These are phyloP conservation scores for Vanacampus margaritifer DNA, from an alignment of 2,113 vertebrate species.

Conservation along the genomic window DNA sequence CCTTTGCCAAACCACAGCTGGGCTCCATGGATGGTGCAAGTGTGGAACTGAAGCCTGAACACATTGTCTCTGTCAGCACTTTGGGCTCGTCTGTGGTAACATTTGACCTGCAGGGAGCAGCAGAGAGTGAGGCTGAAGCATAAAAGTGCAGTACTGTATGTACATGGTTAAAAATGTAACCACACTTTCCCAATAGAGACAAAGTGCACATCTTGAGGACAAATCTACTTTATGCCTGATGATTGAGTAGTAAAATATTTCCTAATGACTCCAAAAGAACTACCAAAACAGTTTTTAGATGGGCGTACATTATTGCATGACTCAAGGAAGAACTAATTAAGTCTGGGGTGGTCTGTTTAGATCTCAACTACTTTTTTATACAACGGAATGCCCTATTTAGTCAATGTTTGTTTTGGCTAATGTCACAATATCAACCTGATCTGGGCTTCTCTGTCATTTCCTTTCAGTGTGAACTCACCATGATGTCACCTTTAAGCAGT, in stretches of 20 bases:
- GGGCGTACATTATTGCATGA: neutral
- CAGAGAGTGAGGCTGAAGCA: slow-evolving; percentile 15
- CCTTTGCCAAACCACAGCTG: slow-evolving; percentile 87
- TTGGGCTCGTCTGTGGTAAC: slow-evolving; percentile 80
- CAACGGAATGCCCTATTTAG: neutral
- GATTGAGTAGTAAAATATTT: neutral
- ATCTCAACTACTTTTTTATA: neutral
- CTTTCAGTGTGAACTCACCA: slow-evolving; percentile 72
- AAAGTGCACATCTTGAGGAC: neutral
- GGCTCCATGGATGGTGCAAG: slow-evolving; percentile 84
- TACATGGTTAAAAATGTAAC: neutral
- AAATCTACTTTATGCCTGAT: neutral
- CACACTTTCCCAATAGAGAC: neutral
- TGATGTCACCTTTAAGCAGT: slow-evolving; percentile 88
- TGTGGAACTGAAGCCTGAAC: slow-evolving; percentile 89
- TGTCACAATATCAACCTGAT: neutral
- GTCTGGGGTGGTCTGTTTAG: neutral
- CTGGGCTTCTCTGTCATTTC: slow-evolving; percentile 17
- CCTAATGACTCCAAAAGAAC: neutral
- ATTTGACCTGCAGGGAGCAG: slow-evolving; percentile 80
- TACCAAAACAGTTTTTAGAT: neutral
- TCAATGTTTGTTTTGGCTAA: neutral
- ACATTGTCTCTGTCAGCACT: slow-evolving; percentile 79
- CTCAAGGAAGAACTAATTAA: neutral
- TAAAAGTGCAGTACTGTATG: neutral